These are phyloP conservation scores for Melikaiella ostensackeni DNA, from an alignment of 2,888 invertebrate species.

Conservation along the genomic window DNA sequence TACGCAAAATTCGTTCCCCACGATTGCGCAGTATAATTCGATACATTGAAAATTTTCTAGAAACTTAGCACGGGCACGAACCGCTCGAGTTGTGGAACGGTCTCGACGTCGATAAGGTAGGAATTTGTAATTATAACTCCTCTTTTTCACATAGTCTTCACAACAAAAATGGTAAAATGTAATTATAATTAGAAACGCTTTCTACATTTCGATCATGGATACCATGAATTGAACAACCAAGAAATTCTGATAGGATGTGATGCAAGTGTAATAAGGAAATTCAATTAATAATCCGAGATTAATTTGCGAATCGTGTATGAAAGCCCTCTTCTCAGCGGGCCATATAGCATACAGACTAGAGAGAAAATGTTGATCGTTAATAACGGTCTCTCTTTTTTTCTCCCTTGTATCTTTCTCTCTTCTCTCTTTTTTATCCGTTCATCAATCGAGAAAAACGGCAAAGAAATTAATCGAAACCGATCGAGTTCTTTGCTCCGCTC, in stretches of 20 bases:
- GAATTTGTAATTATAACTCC: no score
- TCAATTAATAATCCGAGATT: constrained; percentile 41
- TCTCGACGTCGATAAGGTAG: no score
- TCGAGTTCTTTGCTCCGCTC: constrained; percentile 51
- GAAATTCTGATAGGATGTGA: not conserved
- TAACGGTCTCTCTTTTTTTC: constrained; percentile 48
- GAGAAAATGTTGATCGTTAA: constrained; percentile 58
- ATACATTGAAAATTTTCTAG: no score
- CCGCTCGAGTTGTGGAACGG: no score
- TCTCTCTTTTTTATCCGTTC: constrained; percentile 43
- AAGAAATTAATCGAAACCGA: constrained; percentile 45
- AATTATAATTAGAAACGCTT: not conserved
- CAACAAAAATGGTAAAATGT: not conserved
- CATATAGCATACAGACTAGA: constrained; percentile 74
- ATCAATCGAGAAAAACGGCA: constrained; percentile 28
- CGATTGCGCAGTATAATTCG: no score
- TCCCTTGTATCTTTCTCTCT: constrained; percentile 40
- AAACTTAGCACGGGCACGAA: no score
- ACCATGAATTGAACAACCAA: not conserved
- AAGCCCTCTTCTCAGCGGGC: constrained; percentile 75
- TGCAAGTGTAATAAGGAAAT: constrained; percentile 29
- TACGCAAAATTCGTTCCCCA: no score
- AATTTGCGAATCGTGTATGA: constrained; percentile 71
- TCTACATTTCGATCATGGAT: not conserved
- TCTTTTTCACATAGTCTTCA: no score